Percentiles rank a stretch among this genome's conserved stretches.
Conservation (phyloP, 2,113 vertebrate species). For the Drymodes brunneopygia region DNA sequence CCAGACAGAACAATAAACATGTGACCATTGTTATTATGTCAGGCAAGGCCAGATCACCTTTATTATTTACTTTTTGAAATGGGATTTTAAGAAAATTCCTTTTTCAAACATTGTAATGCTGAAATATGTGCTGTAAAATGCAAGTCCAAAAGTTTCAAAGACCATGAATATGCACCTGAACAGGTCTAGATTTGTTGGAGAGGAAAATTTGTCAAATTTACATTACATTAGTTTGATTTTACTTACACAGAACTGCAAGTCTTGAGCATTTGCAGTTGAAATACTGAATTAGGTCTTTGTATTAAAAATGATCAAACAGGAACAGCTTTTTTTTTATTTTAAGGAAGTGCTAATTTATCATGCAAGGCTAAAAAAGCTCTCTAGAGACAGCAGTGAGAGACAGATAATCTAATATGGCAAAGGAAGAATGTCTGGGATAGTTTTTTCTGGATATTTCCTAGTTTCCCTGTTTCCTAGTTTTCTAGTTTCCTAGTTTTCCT, state of each 20-base stretch:
- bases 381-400: background rate
- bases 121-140: background rate
- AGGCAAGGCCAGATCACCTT: background rate
- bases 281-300: background rate
- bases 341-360: background rate
- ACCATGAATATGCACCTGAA: background rate
- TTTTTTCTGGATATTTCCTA: background rate
- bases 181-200: background rate
- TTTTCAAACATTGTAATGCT: background rate
- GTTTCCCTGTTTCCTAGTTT: background rate
- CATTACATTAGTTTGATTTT: background rate
- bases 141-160: background rate
- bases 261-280: background rate
- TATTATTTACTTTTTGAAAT: background rate
- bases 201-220: background rate
- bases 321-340: background rate
- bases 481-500: no score
- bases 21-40: background rate
- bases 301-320: background rate
- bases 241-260: background rate
- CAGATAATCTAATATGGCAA: background rate
- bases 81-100: background rate
- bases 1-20: background rate
- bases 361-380: background rate
- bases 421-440: background rate